Base-by-base conservation (phyloP, 1,140 invertebrate genomes). In the Polyergus mexicanus region DNA sequence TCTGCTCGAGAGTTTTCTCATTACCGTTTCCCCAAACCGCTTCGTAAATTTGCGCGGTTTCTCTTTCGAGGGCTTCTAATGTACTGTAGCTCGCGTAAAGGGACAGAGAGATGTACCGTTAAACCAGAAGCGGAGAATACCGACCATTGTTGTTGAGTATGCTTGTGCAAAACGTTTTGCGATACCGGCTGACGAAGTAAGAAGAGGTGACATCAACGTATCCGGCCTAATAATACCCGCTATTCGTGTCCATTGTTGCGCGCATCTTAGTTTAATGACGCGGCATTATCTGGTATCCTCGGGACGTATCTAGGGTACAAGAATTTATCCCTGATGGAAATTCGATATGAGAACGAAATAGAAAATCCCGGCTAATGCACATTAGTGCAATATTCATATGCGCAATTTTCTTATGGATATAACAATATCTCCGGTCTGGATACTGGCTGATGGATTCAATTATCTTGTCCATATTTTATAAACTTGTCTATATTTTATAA, bases 281-380 rank as follows among this genome's bases (percentile, higher is more conserved):
- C 58, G 80, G 44, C 65, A 85, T 90, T 89, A 89, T 89, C 75
- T 56, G 10, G 44, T 41, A 66, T 51, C 13, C 75, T 22, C 28
- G 35, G 35, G n/a, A 44, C 51, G 54, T 44, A 41, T 25, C 13
- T 16, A 83, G 87, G 47, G 89, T 86, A 89, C 47, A 62, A 56
- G 72, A 86, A 89, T 89, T 88, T 76, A 80, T 75, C 71, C 72
- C 65, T 89, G 80, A 89, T 89, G 88, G 87, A 86, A 89, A 89
- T 85, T 71, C 87, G 87, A 89, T 89, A 65, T 85, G n/a, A 65
- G 28, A 58, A 8, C 22, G 78, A 77, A 58, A 62, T 44, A 13
- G 44, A 54, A 65, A 51, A 80, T 63, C 47, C 41, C 44, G 62
- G 54, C 28, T 74, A 83, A 83, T 74, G 68, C 66, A 60, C 66